These are phyloP conservation scores for Typhlichthys subterraneus DNA, from an alignment of 2,797 vertebrate species.

Conservation along the genomic window DNA sequence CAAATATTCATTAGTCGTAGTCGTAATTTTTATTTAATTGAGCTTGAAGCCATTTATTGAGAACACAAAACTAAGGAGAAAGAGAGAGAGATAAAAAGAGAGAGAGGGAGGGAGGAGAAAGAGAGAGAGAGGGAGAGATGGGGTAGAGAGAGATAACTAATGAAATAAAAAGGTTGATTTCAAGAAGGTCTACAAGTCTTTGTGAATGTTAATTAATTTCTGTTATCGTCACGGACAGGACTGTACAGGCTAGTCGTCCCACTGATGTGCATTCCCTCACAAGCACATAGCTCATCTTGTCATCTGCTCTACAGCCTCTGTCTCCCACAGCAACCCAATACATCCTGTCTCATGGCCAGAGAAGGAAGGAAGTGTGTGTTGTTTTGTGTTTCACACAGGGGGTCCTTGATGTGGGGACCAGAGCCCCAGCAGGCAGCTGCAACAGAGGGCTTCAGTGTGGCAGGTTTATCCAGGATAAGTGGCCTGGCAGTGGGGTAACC, in stretches of 20 bases:
- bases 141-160: neutral
- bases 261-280: neutral
- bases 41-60: no score
- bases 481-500: constrained; percentile 30
- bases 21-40: no score
- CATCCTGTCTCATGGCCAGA: constrained; percentile 45
- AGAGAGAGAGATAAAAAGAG: neutral
- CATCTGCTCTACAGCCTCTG: neutral
- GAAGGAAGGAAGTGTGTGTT: constrained; percentile 70
- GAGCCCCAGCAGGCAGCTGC: constrained; percentile 36
- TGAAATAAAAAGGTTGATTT: no score
- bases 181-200: no score
- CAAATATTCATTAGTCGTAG: no score
- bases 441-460: constrained; percentile 68
- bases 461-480: constrained; percentile 53
- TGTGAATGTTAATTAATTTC: no score
- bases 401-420: constrained; percentile 50
- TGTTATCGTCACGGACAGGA: no score
- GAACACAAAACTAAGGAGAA: no score
- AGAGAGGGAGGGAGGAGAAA: neutral
- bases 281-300: neutral
- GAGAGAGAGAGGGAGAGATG: neutral
- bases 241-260: no score
- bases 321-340: constrained; percentile 49
- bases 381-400: constrained; percentile 54